Conservation (phyloP, 2,888 invertebrate species). For the Teleiodes luculella region DNA sequence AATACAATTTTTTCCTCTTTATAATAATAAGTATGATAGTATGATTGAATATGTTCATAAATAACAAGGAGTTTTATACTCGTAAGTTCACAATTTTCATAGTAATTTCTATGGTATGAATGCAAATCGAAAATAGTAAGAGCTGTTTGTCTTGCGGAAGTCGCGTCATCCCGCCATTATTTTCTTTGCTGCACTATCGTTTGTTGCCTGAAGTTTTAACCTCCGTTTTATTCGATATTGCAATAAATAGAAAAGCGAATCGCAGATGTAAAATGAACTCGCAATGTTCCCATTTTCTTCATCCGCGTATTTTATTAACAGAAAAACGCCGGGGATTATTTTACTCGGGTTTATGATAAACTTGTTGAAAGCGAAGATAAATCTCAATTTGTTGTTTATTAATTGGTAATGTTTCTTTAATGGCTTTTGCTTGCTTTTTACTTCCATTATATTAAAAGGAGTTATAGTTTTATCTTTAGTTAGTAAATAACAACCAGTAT, state of each 20-base stretch:
- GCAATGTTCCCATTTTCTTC: conserved; percentile 6
- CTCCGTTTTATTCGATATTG: conserved; percentile 4
- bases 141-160: not conserved
- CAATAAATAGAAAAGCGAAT: conserved; percentile 2
- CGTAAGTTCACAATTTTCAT: no score
- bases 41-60: no score
- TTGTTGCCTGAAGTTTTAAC: conserved; percentile 2
- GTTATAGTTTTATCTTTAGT: no score
- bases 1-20: no score
- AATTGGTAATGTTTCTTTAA: not conserved
- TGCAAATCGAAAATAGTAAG: not conserved
- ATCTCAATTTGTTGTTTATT: not conserved
- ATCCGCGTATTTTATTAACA: conserved; percentile 2
- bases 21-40: no score
- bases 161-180: conserved; percentile 12
- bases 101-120: no score
- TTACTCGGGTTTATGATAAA: not conserved
- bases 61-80: no score
- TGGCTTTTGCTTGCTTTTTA: not conserved
- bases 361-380: not conserved
- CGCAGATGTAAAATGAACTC: conserved; percentile 6
- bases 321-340: not conserved
- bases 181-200: conserved; percentile 8
- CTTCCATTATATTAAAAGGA: not conserved
- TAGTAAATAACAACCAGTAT: no score